Base-by-base conservation (phyloP, 2,888 invertebrate species). In the Thymelicus lineola region DNA sequence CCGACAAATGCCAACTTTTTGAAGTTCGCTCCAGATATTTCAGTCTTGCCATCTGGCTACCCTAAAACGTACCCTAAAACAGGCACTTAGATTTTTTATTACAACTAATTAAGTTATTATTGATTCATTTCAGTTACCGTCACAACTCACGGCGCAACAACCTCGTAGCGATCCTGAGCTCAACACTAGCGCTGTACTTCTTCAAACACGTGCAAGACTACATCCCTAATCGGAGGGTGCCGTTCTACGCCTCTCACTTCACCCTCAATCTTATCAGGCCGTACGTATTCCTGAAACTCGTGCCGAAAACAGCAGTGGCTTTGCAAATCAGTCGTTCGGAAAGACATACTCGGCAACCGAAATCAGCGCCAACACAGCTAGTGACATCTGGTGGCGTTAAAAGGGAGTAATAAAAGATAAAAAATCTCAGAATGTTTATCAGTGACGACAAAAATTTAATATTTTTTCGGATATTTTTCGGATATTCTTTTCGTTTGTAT, bases 101-200 rank as follows among this genome's bases (percentile, higher is more conserved):
- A 28, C 5, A n/a, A n/a, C n/a, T n/a, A n/a, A n/a, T n/a, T n/a
- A n/a, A n/a, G n/a, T n/a, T n/a, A n/a, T n/a, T n/a, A n/a, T n/a
- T n/a, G n/a, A n/a, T n/a, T n/a, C n/a, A n/a, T 86, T 87, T 0
- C 90, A 93, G 93, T 46, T 92, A 89, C 76, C 90, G 93, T 0
- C 90, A 92, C 72, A 80, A 91, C 76, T 86, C 91, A 0, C 82
- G 82, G 10, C 80, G 91, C 0, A 91, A 91, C 0, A 36, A 90
- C 0, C 45, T 87, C 0, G 75, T 91, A 70, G 83, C 90, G 0
- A 71, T 78, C 0, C 76, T 87, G 42, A 20, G 77, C 0, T 85
- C 86, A 0, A 72, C 55, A 0, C 0, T 81, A 0, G 67, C 81
- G 0, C 20, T 86, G 0, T 84, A 80, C 61, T 70, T 72, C 0